Base-by-base conservation (phyloP, 92 coral and sea anemone genomes). In the Parazoanthus swiftii region DNA sequence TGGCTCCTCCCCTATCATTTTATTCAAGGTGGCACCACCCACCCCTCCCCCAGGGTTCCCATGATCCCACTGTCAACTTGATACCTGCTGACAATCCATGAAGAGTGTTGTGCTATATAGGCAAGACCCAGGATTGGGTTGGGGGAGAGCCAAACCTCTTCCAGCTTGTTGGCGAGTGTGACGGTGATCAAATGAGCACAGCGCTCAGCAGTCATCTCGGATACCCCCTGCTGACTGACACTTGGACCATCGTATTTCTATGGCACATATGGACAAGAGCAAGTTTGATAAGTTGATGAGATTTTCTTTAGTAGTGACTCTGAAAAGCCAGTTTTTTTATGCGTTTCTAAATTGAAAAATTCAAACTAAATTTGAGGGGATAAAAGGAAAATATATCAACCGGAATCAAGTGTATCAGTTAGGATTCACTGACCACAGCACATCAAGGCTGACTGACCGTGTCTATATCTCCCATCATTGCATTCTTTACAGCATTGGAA, bases 71-170 rank as follows among this genome's bases (percentile, higher is more conserved):
- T 35, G 2, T 74, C 6, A 15, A 35, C 15, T 21, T 39, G 3
- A 50, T 85, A 90, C 92, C 86, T 77, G 75, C 76, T 74, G 65
- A 86, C 72, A 44, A 87, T 63, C 85, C 90, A 76, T 21, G 92
- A 86, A 39, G 81, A 74, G 81, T 90, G 89, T 23, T 87, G 90
- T 18, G 85, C 81, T 71, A 79, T 81, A 43, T 90, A 90, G 5
- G 90, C 86, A 21, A 81, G 81, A 21, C 85, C 72, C 33, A 90
- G 74, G 79, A 81, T 89, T 10, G 92, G 90, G 33, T 81, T 81
- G 29, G 88, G 84, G 0, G 92, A 90, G 36, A 90, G 80, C 92
- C 92, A 90, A 20, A 83, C 89, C 39, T 90, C 92, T 73, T 90
- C 92, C 50, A 90, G 76, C 81, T 90, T 82, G 80, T 90, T 90